Evolutionary conservation across 2,797 vertebrate species (phyloP).

Genomic region (Peromyscus nudipes): DNA sequence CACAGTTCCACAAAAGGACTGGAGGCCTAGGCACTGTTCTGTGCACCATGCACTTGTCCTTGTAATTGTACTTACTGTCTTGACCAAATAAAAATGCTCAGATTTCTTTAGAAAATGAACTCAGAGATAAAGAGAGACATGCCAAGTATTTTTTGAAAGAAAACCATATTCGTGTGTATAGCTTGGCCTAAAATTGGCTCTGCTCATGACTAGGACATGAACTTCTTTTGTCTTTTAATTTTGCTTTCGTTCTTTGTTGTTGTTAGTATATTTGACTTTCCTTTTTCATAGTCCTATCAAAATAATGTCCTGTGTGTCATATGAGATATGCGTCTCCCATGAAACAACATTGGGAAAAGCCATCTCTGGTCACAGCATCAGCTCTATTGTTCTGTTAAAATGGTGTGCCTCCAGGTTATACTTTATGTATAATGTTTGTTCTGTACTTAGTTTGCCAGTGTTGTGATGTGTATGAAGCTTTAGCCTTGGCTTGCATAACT

Average conservation of each 20-base stretch:
- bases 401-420: constrained; percentile 78
- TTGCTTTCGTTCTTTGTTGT: not conserved
- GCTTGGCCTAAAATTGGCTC: constrained; percentile 85
- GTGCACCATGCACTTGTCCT: constrained; percentile 84
- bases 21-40: constrained; percentile 69
- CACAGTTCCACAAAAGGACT: constrained; percentile 86
- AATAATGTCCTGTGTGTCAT: constrained; percentile 83
- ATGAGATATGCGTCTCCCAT: constrained; percentile 75
- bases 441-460: constrained; percentile 84
- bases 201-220: constrained; percentile 79
- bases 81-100: constrained; percentile 82
- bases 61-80: constrained; percentile 83
- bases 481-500: constrained; percentile 83
- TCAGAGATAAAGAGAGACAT: constrained; percentile 71
- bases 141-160: constrained; percentile 81
- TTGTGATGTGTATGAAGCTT: constrained; percentile 82
- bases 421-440: constrained; percentile 71
- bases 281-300: constrained; percentile 73
- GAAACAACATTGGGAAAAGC: constrained; percentile 75
- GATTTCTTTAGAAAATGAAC: constrained; percentile 76
- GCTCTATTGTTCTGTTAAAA: constrained; percentile 77
- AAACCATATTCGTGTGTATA: constrained; percentile 83
- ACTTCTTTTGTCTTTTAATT: not conserved
- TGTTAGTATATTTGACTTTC: constrained; percentile 67
- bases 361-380: constrained; percentile 65